These are phyloP conservation scores for Gnathonemus longibarbis DNA, from an alignment of 2,113 vertebrate species.

Conservation along the genomic window DNA sequence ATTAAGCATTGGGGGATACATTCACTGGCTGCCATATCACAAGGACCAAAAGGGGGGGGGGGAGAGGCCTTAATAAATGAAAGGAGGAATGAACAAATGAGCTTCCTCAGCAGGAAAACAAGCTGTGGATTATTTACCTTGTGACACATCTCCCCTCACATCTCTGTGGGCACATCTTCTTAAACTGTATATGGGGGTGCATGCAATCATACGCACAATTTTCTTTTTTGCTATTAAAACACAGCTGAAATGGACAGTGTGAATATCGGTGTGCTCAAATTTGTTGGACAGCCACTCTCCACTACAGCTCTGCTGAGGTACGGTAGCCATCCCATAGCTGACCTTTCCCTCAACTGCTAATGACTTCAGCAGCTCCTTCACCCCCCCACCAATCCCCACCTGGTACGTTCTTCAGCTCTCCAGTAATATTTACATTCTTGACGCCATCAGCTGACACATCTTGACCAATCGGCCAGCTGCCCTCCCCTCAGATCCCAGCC, in stretches of 20 bases:
- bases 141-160: not conserved
- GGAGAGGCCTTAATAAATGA: conserved; percentile 17
- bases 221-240: not conserved
- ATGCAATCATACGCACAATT: not conserved
- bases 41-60: conserved; percentile 23
- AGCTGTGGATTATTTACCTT: not conserved
- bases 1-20: conserved; percentile 1
- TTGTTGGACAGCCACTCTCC: not conserved
- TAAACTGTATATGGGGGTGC: not conserved
- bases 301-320: not conserved
- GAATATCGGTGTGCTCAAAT: not conserved
- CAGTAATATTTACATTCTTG: conserved; percentile 35
- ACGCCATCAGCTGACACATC: conserved; percentile 25
- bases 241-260: not conserved
- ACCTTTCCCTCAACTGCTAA: conserved; percentile 54
- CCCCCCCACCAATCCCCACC: not conserved
- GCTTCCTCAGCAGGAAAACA: not conserved
- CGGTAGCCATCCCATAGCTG: conserved; percentile 33
- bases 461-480: conserved; percentile 32
- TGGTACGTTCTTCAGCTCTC: conserved; percentile 13
- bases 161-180: not conserved
- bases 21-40: conserved; percentile 26
- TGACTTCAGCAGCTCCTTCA: conserved; percentile 50
- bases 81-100: conserved; percentile 29
- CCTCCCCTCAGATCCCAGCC: not conserved